A percentile compares a stretch with the other conserved stretches of the same genome.
Conservation (phyloP, 1,140 invertebrate genomes). For the Hermetia illucens region DNA sequence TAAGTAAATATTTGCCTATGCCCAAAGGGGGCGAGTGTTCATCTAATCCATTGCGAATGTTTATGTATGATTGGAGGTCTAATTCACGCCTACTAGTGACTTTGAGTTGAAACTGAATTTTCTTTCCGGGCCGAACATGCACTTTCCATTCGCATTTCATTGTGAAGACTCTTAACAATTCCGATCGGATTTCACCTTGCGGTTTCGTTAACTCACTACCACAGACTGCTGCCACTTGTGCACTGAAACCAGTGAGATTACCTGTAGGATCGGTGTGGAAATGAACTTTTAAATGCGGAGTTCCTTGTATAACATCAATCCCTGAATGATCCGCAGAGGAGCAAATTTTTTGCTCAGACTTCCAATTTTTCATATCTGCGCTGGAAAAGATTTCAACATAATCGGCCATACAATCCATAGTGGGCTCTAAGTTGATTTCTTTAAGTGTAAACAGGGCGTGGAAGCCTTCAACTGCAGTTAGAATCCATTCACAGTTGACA, state of each 20-base stretch:
- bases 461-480: constrained; percentile 37
- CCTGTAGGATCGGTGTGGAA: constrained; percentile 29
- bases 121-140: constrained; percentile 50
- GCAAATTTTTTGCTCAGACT: constrained; percentile 28
- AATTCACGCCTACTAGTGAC: constrained; percentile 40
- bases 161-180: constrained; percentile 7
- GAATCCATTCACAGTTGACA: constrained; percentile 63
- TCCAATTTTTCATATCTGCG: constrained; percentile 28
- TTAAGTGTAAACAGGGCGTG: constrained; percentile 41
- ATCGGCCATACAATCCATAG: constrained; percentile 37
- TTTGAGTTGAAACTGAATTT: constrained; percentile 45
- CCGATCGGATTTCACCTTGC: constrained; percentile 28
- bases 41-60: constrained; percentile 57
- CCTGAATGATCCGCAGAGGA: background rate
- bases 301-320: constrained; percentile 12
- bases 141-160: constrained; percentile 52
- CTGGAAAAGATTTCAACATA: constrained; percentile 40
- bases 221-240: constrained; percentile 35
- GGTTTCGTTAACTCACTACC: constrained; percentile 37
- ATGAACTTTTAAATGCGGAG: constrained; percentile 28
- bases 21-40: constrained; percentile 52
- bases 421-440: constrained; percentile 40
- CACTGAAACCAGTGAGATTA: constrained; percentile 43
- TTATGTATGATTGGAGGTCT: constrained; percentile 34
- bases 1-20: constrained; percentile 52